phyloP scores from a whole-genome alignment of 2,797 vertebrate genomes.

The Chromobotia macracanthus region DNA sequence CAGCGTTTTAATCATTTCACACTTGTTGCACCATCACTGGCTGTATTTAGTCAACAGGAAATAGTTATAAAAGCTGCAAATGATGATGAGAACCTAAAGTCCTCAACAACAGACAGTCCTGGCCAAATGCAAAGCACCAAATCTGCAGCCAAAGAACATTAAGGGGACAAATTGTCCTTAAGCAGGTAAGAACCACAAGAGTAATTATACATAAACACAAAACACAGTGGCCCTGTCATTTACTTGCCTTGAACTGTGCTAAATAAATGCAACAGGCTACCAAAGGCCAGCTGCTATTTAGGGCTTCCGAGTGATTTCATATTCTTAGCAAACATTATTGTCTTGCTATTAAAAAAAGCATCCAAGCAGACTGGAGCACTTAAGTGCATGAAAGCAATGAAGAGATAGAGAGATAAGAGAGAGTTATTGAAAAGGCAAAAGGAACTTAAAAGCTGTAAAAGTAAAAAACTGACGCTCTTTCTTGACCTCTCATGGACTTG shows the following conservation, averaged over 20 bases:
- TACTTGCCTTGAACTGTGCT: conserved; percentile 1
- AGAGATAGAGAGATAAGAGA: neutral
- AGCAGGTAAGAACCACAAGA: neutral
- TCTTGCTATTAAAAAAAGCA: neutral
- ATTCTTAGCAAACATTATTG: neutral
- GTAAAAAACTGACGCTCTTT: neutral
- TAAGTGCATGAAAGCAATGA: neutral
- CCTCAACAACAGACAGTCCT: neutral
- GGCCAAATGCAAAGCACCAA: neutral
- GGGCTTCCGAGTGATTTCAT: neutral
- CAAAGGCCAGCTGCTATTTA: conserved; percentile 16
- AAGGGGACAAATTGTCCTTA: conserved; percentile 2
- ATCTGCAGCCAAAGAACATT: conserved; percentile 14
- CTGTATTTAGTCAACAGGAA: neutral
- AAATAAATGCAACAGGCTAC: conserved; percentile 28
- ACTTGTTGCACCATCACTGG: too few species aligned
- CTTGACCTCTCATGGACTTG: conserved; percentile 22
- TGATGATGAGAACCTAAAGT: neutral
- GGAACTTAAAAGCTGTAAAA: conserved; percentile 24
- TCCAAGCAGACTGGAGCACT: conserved; percentile 9
- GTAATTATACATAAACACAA: conserved; percentile 28
- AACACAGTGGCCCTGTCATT: conserved; percentile 4
- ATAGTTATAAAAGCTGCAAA: neutral
- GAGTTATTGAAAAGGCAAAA: neutral
- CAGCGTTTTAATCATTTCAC: too few species aligned